These are phyloP conservation scores for Coenonympha glycerion DNA, from an alignment of 2,888 invertebrate genomes.

Conservation along the genomic window DNA sequence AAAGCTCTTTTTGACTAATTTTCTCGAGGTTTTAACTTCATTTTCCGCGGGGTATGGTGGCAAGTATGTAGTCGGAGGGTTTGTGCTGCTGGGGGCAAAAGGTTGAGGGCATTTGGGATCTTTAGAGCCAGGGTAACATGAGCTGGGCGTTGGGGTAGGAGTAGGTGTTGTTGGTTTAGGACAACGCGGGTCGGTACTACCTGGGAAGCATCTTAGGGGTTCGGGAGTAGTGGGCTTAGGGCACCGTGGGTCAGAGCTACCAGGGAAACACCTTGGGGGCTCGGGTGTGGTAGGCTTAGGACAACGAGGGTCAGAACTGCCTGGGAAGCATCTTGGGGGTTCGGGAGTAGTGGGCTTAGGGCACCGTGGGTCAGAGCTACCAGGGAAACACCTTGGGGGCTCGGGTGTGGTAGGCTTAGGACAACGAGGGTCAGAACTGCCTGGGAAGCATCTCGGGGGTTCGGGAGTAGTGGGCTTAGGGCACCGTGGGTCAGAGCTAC, in stretches of 20 bases:
- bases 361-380: constrained; percentile 59
- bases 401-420: constrained; percentile 40
- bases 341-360: constrained; percentile 43
- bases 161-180: constrained; percentile 36
- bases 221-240: constrained; percentile 40
- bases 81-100: constrained; percentile 59
- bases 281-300: constrained; percentile 33
- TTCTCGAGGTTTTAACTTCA: constrained; percentile 50
- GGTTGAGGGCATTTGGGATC: constrained; percentile 42
- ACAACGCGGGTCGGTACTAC: constrained; percentile 41
- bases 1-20: constrained; percentile 43
- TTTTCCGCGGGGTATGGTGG: constrained; percentile 65
- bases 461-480: constrained; percentile 37
- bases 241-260: constrained; percentile 37
- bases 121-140: constrained; percentile 32
- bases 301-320: constrained; percentile 32
- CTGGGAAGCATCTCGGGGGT: constrained; percentile 35
- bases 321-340: constrained; percentile 34
- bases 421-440: constrained; percentile 41
- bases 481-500: constrained; percentile 43
- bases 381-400: constrained; percentile 58
- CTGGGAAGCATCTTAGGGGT: constrained; percentile 30
- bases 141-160: constrained; percentile 1
- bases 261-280: constrained; percentile 43
- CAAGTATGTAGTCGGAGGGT: constrained; percentile 65